Evolutionary conservation across 2,888 invertebrate genomes (phyloP), one percentile per base, ranked within the genome.

Genomic region (Drosophila koepferae): DNA sequence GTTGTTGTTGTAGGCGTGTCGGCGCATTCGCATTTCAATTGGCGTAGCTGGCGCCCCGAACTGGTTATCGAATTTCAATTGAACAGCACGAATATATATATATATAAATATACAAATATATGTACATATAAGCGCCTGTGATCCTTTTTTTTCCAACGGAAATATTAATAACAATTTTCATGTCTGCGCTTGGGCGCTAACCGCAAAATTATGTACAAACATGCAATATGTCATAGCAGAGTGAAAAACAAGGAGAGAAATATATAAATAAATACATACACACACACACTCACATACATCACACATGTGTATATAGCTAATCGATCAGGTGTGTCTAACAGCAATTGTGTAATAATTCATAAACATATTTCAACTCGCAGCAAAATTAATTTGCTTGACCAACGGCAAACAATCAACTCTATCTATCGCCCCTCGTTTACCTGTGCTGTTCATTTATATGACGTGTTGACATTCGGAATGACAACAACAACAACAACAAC

Each of bases 291-390:
- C n/a, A 18, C 9, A 49, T n/a, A 0, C 36, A 1, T 43, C 20
- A 18, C 10, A 49, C 20, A 0, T 49, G 0, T 51, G 46, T 55
- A 31, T 49, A 62, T 54, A 51, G 58, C 67, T 87, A 87, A 87
- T 87, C 90, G 86, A 87, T 87, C 86, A 87, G 86, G 86, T 87
- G 86, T 67, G 62, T 61, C 68, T 48, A 67, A 63, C 63, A 61
- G 65, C 81, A 85, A 91, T 88, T 83, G 81, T 82, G 71, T 78
- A 91, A 91, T 90, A 90, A 88, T 90, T 91, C 87, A 91, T 91
- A 86, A 83, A 90, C 71, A 86, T 86, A 88, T 89, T 86, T 87
- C 82, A 80, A 78, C 73, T 82, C 63, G 74, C 67, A 71, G 63
- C 72, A 72, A 82, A 84, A 89, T 86, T 90, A 81, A 90, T 86